These are phyloP conservation scores for Yponomeuta malinellus DNA, from an alignment of 2,888 invertebrate species.

Conservation along the genomic window DNA sequence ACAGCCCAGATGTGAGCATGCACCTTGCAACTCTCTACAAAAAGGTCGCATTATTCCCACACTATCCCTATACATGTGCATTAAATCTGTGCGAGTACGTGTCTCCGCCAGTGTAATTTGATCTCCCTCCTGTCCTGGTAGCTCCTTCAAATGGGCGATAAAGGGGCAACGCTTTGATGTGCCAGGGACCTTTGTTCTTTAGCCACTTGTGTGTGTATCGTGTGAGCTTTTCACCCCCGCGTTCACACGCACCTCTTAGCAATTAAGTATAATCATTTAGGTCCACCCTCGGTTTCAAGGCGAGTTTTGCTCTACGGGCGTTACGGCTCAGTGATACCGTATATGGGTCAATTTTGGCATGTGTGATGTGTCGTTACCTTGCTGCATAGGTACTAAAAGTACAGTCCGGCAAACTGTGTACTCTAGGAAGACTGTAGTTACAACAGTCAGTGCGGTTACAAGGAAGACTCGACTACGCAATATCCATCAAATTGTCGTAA, in stretches of 20 bases:
- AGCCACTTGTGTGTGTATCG: conserved; percentile 23
- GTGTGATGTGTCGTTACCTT: neutral
- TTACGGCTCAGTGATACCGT: conserved; percentile 18
- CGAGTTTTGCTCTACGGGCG: conserved; percentile 11
- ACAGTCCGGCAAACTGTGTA: too few relatives aligned
- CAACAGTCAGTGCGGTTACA: too few relatives aligned
- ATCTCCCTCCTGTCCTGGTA: conserved; percentile 28
- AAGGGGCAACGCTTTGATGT: conserved; percentile 22
- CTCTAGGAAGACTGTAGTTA: too few relatives aligned
- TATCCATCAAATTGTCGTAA: too few relatives aligned
- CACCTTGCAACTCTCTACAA: conserved; percentile 42
- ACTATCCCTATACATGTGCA: conserved; percentile 39
- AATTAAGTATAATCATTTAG: conserved; percentile 15
- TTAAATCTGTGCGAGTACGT: conserved; percentile 34
- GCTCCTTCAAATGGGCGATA: neutral
- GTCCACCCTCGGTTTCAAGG: conserved; percentile 16
- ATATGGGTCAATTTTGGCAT: conserved; percentile 17
- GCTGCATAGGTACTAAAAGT: too few relatives aligned
- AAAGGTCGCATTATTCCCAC: conserved; percentile 43
- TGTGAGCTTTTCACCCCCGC: conserved; percentile 50
- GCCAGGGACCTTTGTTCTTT: conserved; percentile 20
- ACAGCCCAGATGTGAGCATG: conserved; percentile 22
- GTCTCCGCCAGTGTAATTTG: conserved; percentile 33
- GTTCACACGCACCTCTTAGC: conserved; percentile 43
- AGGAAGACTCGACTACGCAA: too few relatives aligned